phyloP scores from a whole-genome alignment of 2,888 invertebrate species.

The Drosophila stalkeri region DNA sequence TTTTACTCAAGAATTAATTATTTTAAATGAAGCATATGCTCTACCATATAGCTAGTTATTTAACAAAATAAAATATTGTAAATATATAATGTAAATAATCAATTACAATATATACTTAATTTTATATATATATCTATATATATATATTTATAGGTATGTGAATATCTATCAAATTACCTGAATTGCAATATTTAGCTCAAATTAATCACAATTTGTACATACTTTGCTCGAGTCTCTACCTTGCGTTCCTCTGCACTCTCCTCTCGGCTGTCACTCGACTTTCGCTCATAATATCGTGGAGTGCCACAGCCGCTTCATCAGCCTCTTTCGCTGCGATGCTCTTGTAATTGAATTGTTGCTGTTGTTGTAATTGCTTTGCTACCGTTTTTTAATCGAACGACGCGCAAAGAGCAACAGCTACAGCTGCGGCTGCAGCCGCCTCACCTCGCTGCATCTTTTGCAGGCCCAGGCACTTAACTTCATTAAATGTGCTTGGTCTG shows the following conservation, averaged over 20 bases:
- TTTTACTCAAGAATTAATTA: too few species aligned
- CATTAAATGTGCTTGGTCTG: conserved; percentile 56
- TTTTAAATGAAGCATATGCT: too few species aligned
- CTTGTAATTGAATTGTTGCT: conserved; percentile 79
- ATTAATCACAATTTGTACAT: conserved; percentile 1
- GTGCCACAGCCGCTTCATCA: conserved; percentile 29
- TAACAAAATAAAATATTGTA: too few species aligned
- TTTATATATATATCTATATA: too few species aligned
- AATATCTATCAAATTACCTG: not conserved
- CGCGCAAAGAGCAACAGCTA: conserved; percentile 51
- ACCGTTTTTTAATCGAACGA: conserved; percentile 72
- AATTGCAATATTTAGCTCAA: not conserved
- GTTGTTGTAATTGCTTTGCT: conserved; percentile 80
- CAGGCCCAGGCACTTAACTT: conserved; percentile 59
- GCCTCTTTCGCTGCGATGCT: conserved; percentile 32
- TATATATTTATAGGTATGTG: too few species aligned
- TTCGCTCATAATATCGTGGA: conserved; percentile 38
- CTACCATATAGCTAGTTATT: too few species aligned
- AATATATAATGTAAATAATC: too few species aligned
- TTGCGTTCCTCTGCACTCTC: not conserved
- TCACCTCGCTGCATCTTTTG: not conserved
- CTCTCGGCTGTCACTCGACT: not conserved
- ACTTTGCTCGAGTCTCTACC: not conserved
- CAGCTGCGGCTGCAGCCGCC: not conserved
- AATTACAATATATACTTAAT: too few species aligned